Evolutionary conservation across 1,140 invertebrate genomes (phyloP), one percentile per base, ranked within the genome.

Genomic region (Tetramorium simillimum): DNA sequence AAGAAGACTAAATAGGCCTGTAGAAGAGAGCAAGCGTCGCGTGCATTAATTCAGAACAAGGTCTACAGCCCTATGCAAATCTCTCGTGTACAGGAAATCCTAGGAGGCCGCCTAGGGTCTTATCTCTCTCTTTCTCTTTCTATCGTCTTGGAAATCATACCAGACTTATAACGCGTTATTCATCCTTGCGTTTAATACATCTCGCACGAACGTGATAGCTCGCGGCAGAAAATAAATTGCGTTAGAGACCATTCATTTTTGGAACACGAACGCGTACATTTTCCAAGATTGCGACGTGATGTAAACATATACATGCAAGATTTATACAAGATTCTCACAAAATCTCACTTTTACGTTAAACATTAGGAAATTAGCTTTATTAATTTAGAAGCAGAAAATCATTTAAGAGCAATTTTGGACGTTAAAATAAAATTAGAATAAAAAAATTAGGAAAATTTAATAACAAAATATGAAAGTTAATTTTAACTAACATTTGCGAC

Each of bases 61-160:
- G 90, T 92, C 88, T 89, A 92, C 77, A 90, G 90, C 62, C 87
- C 91, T 94, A 94, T 94, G 93, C 93, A 94, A 94, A 94, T 94
- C 78, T 90, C 82, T 86, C 93, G 86, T 94, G 93, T 94, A 94
- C 93, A 93, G 92, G 93, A 93, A 94, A 94, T 91, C 91, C 89
- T 77, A 84, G 85, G 76, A 86, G 88, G 70, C 84, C 70, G 70
- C 56, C 76, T 70, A 40, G 56, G 63, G 85, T 86, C 62, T 89
- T 65, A 58, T 86, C 43, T 4, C 76, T 21, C 12, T 60, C 51
- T 60, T n/a, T 40, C 43, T 88, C 40, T 49, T 37, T 80, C 58
- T 72, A 77, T 75, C 28, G 37, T 49, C 18, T 24, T 75, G 33
- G 46, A 73, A 53, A 84, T 73, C 69, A 82, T 84, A 75, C 28